A percentile compares a stretch with the other conserved stretches of the same genome.
Conservation (phyloP, 2,888 invertebrate species). For the Drosophila colorata region DNA sequence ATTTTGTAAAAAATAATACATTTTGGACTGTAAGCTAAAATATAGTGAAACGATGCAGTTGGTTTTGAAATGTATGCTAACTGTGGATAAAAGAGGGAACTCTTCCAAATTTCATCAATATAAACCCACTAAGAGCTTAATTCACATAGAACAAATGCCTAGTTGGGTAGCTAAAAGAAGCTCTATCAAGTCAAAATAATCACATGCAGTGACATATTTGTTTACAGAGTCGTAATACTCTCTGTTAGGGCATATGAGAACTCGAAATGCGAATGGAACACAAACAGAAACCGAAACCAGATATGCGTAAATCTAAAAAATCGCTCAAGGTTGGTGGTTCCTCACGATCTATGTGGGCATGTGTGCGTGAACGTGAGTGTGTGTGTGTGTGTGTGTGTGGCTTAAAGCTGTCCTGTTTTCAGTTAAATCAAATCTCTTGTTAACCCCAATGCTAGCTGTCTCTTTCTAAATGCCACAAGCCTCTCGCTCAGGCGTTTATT, state of each 20-base stretch:
- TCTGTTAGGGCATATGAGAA: not conserved
- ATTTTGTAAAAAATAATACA: too few relatives aligned
- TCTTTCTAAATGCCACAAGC: not conserved
- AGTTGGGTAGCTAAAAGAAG: too few relatives aligned
- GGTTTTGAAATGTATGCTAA: too few relatives aligned
- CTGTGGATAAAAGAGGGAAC: too few relatives aligned
- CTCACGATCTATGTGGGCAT: constrained; percentile 18
- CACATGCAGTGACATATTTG: not conserved
- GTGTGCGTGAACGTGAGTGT: not conserved
- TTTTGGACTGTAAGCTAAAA: too few relatives aligned
- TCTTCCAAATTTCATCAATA: too few relatives aligned
- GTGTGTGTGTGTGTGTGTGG: not conserved
- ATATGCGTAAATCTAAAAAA: constrained; percentile 32
- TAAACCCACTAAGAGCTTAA: not conserved
- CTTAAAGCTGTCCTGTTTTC: constrained; percentile 14
- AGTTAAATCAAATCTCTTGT: constrained; percentile 1
- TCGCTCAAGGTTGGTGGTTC: constrained; percentile 30
- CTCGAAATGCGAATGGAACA: constrained; percentile 21
- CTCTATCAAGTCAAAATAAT: too few relatives aligned
- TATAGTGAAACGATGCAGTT: too few relatives aligned
- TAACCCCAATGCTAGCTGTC: not conserved
- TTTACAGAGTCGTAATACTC: not conserved
- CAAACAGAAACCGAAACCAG: constrained; percentile 27
- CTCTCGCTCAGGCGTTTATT: not conserved
- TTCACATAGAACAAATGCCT: not conserved